Percentiles rank a stretch among this genome's conserved stretches.
Conservation (phyloP, 2,888 invertebrate species). For the Temnothorax ravouxi region DNA sequence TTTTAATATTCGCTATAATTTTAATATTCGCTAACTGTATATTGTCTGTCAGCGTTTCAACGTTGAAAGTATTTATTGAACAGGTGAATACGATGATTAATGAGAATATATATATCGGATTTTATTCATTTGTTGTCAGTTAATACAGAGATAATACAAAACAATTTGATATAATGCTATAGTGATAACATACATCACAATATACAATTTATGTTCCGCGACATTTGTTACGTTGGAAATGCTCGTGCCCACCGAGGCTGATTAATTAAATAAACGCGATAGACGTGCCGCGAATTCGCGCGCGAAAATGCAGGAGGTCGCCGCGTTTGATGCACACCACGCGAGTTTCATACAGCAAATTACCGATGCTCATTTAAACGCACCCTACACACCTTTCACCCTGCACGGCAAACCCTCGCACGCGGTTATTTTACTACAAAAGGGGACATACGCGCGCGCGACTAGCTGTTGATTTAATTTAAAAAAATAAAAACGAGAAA, state of each 20-base stretch:
- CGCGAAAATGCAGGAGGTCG: slow-evolving; percentile 30
- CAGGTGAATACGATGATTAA: not conserved
- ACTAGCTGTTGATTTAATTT: slow-evolving; percentile 28
- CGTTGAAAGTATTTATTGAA: slow-evolving; percentile 8
- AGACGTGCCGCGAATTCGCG: slow-evolving; percentile 43
- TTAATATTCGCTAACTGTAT: not conserved
- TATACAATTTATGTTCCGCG: not conserved
- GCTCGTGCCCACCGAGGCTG: not conserved
- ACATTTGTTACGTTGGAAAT: not conserved
- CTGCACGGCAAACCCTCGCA: not conserved
- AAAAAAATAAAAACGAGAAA: slow-evolving; percentile 10
- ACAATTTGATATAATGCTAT: not conserved
- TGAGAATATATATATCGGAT: not conserved
- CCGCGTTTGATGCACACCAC: not conserved
- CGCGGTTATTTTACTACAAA: slow-evolving; percentile 26
- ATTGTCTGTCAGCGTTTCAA: not conserved
- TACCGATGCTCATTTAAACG: slow-evolving; percentile 60
- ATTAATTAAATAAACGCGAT: slow-evolving; percentile 39
- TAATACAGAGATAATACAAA: not conserved
- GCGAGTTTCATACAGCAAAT: slow-evolving; percentile 51
- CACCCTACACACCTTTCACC: slow-evolving; percentile 8
- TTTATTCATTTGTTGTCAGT: slow-evolving; percentile 22
- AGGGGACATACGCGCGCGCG: slow-evolving; percentile 54
- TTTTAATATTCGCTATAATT: not conserved
- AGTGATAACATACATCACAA: not conserved